Percentiles rank a stretch among this genome's conserved stretches.
These are phyloP conservation scores for Lissocephala sabroskyi DNA, from an alignment of 2,888 invertebrate species.

Conservation along the genomic window DNA sequence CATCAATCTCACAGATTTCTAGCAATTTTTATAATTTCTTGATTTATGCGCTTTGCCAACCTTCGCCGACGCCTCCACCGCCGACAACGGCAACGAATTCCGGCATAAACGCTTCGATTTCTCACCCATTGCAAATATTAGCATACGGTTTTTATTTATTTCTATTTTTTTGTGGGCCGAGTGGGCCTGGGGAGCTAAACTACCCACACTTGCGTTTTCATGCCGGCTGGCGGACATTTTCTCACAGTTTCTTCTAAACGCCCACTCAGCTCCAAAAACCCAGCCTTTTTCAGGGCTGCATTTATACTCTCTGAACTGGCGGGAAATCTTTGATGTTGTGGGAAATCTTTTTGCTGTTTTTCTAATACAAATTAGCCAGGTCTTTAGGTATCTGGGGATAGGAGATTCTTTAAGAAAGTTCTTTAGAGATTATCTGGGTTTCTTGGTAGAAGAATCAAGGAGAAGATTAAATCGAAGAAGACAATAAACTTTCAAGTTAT, in stretches of 20 bases:
- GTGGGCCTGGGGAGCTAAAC: conserved; percentile 32
- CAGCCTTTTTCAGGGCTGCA: no score
- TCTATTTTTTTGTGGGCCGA: conserved; percentile 23
- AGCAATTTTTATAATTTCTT: conserved; percentile 43
- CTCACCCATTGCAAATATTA: conserved; percentile 35
- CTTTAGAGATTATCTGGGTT: no score
- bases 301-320: no score
- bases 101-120: no score
- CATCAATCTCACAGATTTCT: conserved; percentile 44
- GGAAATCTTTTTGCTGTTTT: background rate
- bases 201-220: conserved; percentile 30
- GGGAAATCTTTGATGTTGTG: no score
- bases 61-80: background rate
- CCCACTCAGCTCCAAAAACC: conserved; percentile 32
- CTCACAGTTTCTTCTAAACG: conserved; percentile 43
- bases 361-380: background rate
- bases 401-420: no score
- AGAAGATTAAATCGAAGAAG: no score
- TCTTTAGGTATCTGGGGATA: background rate
- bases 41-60: conserved; percentile 40
- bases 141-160: conserved; percentile 47
- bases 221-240: conserved; percentile 53
- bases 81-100: conserved; percentile 26
- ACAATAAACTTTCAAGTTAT: no score
- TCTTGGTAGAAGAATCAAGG: no score